Evolutionary conservation across 1,140 invertebrate genomes (phyloP).

Genomic region (Rhagoletis zephyria): DNA sequence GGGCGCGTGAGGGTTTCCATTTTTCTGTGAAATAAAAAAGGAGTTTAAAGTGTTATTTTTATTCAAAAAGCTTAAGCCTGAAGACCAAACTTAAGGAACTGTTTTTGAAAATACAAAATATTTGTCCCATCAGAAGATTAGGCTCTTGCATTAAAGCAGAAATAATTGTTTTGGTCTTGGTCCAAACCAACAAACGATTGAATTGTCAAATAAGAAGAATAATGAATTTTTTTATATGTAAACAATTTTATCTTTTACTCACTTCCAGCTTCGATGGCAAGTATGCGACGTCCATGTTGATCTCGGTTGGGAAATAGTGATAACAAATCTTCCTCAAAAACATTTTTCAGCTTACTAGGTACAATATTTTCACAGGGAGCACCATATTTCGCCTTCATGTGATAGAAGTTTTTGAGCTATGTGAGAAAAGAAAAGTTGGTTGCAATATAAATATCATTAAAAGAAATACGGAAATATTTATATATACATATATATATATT

Average conservation of each 20-base stretch:
- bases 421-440: constrained; percentile 57
- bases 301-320: constrained; percentile 76
- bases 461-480: background rate
- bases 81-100: background rate
- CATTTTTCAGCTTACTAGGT: constrained; percentile 74
- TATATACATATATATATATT: background rate
- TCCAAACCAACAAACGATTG: too few relatives aligned
- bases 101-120: too few relatives aligned
- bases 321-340: constrained; percentile 75
- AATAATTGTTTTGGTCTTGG: too few relatives aligned
- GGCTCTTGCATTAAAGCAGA: too few relatives aligned
- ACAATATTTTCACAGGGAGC: constrained; percentile 75
- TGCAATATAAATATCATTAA: background rate
- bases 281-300: constrained; percentile 75
- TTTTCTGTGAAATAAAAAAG: constrained; percentile 71
- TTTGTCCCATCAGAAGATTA: too few relatives aligned
- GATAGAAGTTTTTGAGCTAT: constrained; percentile 78
- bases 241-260: constrained; percentile 61
- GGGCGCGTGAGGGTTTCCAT: constrained; percentile 79
- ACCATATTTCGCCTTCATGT: constrained; percentile 76
- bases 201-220: too few relatives aligned
- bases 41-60: background rate
- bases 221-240: too few relatives aligned
- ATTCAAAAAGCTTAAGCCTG: constrained; percentile 39
- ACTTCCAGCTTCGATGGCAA: constrained; percentile 77